phyloP scores from a whole-genome alignment of 2,888 invertebrate species.

The Epinotia bilunana region DNA sequence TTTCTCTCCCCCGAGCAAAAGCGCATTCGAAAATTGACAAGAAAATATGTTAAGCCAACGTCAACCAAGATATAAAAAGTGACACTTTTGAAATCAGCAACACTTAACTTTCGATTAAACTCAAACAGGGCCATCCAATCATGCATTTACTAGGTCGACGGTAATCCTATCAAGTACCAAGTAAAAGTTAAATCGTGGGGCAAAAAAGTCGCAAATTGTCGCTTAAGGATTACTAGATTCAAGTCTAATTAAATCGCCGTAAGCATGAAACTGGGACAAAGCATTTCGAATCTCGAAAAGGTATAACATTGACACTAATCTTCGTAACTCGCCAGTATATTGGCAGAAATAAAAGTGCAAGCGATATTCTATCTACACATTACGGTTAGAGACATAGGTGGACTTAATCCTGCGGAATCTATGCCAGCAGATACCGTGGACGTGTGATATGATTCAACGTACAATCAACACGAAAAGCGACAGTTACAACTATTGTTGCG shows the following conservation, averaged over 20 bases:
- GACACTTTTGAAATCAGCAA: conserved; percentile 42
- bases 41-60: conserved; percentile 37
- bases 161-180: conserved; percentile 41
- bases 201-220: conserved; percentile 41
- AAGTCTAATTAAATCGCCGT: conserved; percentile 36
- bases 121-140: conserved; percentile 43
- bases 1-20: conserved; percentile 29
- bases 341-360: conserved; percentile 55
- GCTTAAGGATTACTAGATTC: conserved; percentile 42
- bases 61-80: conserved; percentile 37
- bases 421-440: conserved; percentile 54
- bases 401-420: conserved; percentile 43
- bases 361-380: conserved; percentile 58
- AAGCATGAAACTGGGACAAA: conserved; percentile 42
- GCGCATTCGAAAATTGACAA: conserved; percentile 21
- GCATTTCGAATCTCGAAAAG: conserved; percentile 51
- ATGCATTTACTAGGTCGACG: conserved; percentile 37
- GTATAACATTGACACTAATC: conserved; percentile 53
- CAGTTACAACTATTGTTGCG: conserved; percentile 40
- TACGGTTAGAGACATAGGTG: conserved; percentile 61
- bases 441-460: conserved; percentile 61
- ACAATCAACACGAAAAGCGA: conserved; percentile 51
- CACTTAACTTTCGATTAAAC: conserved; percentile 43
- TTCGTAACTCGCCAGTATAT: conserved; percentile 54
- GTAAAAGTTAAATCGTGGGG: conserved; percentile 38